Base-by-base conservation (phyloP, 2,888 invertebrate species). In the Mythimna impura region DNA sequence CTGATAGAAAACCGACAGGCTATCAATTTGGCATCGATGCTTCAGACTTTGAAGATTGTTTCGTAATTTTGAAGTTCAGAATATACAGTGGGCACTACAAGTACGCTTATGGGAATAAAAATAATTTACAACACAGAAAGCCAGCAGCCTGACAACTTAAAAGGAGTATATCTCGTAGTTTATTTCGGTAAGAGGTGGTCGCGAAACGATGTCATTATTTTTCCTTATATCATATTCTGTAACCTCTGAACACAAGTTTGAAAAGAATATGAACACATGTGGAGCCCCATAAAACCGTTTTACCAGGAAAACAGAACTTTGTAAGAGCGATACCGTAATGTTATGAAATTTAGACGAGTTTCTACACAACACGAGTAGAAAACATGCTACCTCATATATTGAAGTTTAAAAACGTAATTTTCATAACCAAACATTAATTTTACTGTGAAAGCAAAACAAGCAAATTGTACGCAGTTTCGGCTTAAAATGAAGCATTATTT, bases 261-360 rank as follows among this genome's bases (percentile, higher is more conserved):
- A 66, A 72, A 78, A 76, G 36, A 25, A 43, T 58, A 63, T 58
- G 52, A 66, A 36, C 57, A 62, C 50, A 78, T 66, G 58, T 60
- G 55, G 43, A 71, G 50, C 60, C 34, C 36, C 60, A 57, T 71
- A 40, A 58, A 80, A 66, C 30, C 50, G 30, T 70, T 43, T 60
- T 50, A 43, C 30, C 34, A 71, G 62, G 65, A 61, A 71, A 71
- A 66, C 71, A 64, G 66, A 75, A 66, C 40, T 66, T 69, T 69
- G 52, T 66, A 67, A 66, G 64, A 78, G 30, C 43, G 25, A 8
- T 58, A 12, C 17, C 52, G 52, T 66, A 78, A 66, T 52, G 25
- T 57, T 70, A 62, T 68, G 58, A 73, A 67, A 54, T 78, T 68
- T 66, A 52, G 25, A 73, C 60, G 60, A 76, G 80, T 61, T 80